A percentile compares a stretch with the other conserved stretches of the same genome.
Evolutionary conservation across 2,888 invertebrate genomes (phyloP).

Genomic region (Aphrophora alni): DNA sequence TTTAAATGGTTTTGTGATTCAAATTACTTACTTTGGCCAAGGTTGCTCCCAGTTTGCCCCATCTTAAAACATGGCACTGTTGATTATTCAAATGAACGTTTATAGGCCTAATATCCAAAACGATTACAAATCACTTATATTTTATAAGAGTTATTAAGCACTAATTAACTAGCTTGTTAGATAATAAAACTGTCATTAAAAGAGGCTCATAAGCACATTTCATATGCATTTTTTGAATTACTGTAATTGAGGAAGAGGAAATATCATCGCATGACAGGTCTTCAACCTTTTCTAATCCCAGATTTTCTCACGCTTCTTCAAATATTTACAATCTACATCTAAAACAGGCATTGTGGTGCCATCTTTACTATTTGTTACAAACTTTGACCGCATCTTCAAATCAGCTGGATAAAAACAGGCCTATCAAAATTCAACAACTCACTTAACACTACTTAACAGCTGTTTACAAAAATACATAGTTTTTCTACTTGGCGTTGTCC

Average conservation of each 20-base stretch:
- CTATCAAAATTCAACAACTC: not conserved
- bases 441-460: no score
- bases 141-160: not conserved
- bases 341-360: not conserved
- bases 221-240: not conserved
- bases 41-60: conserved; percentile 41
- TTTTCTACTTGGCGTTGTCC: no score
- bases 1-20: not conserved
- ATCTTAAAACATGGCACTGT: conserved; percentile 25
- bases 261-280: not conserved
- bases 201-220: not conserved
- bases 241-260: not conserved
- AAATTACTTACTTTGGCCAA: conserved; percentile 38
- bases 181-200: not conserved
- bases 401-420: not conserved
- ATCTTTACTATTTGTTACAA: not conserved
- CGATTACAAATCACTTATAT: not conserved
- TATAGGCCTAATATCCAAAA: not conserved
- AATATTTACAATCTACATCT: not conserved
- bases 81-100: not conserved
- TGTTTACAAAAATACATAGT: no score
- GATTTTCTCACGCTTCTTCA: not conserved
- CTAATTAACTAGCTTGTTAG: not conserved
- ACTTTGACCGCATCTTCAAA: not conserved
- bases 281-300: not conserved